These are phyloP conservation scores for Drosophila quadrilineata DNA, from an alignment of 1,140 invertebrate genomes.

Conservation along the genomic window DNA sequence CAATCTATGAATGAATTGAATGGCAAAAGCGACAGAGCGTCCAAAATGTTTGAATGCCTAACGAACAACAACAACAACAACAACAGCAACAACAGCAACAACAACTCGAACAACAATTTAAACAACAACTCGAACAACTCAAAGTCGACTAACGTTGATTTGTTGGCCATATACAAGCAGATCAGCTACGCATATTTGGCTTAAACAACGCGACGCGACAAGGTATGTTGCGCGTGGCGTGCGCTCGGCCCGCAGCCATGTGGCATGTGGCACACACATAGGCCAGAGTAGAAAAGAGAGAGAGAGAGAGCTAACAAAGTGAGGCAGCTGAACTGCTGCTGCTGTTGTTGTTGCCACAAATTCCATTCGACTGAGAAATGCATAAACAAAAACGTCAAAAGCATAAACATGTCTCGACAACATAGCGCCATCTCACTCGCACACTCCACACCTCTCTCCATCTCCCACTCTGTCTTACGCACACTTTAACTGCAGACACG, in stretches of 20 bases:
- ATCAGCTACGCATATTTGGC: slow-evolving; percentile 76
- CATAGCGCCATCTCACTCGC: neutral
- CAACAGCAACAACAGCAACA: slow-evolving; percentile 37
- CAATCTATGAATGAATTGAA: slow-evolving; percentile 78
- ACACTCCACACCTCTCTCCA: neutral
- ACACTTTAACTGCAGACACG: slow-evolving; percentile 23
- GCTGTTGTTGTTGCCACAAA: slow-evolving; percentile 52
- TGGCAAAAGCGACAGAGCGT: slow-evolving; percentile 57
- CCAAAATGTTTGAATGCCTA: slow-evolving; percentile 68
- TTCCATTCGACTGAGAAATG: slow-evolving; percentile 70
- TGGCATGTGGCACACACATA: slow-evolving; percentile 14
- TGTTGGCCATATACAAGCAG: slow-evolving; percentile 77
- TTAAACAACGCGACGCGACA: slow-evolving; percentile 50
- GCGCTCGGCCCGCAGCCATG: no score
- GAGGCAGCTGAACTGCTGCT: no score
- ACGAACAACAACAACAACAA: slow-evolving; percentile 41
- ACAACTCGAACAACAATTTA: slow-evolving; percentile 34
- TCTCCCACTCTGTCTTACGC: neutral
- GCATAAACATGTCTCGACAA: slow-evolving; percentile 32
- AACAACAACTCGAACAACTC: neutral
- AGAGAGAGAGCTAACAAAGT: slow-evolving; percentile 33
- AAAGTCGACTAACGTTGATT: slow-evolving; percentile 27
- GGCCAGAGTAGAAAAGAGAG: neutral
- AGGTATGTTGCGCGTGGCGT: slow-evolving; percentile 67
- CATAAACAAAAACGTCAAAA: slow-evolving; percentile 74